Evolutionary conservation across 2,888 invertebrate species (phyloP).

Genomic region (Eilema griseolum): DNA sequence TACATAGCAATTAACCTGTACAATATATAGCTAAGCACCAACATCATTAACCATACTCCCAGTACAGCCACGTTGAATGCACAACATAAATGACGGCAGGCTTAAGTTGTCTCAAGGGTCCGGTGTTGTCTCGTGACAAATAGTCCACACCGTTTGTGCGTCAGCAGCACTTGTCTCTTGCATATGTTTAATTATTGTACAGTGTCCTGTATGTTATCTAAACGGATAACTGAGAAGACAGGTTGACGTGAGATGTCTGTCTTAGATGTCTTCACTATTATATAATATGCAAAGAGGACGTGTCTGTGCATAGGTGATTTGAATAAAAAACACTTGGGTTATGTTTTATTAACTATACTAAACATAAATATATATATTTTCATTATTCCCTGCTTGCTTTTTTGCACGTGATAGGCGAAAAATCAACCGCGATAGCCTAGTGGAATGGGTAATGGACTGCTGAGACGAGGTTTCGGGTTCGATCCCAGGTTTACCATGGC

Average conservation of each 20-base stretch:
- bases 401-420: too few species aligned
- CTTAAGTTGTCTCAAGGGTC: constrained; percentile 52
- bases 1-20: too few species aligned
- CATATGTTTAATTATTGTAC: constrained; percentile 24
- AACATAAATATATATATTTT: too few species aligned
- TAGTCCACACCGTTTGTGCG: constrained; percentile 45
- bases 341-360: too few species aligned
- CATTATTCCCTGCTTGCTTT: too few species aligned
- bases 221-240: neutral
- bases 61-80: constrained; percentile 27
- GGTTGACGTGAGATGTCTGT: neutral
- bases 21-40: neutral
- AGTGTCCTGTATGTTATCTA: constrained; percentile 6
- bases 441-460: too few species aligned
- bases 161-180: constrained; percentile 29
- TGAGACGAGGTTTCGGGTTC: too few species aligned
- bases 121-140: constrained; percentile 50
- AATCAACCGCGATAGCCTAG: too few species aligned
- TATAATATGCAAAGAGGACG: too few species aligned
- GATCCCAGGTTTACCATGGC: too few species aligned
- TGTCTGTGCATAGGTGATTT: too few species aligned
- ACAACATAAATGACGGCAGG: constrained; percentile 40
- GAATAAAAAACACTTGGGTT: too few species aligned
- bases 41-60: neutral
- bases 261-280: neutral